Evolutionary conservation across 2,113 vertebrate species (phyloP).

Genomic region (Chaenogobius annularis): DNA sequence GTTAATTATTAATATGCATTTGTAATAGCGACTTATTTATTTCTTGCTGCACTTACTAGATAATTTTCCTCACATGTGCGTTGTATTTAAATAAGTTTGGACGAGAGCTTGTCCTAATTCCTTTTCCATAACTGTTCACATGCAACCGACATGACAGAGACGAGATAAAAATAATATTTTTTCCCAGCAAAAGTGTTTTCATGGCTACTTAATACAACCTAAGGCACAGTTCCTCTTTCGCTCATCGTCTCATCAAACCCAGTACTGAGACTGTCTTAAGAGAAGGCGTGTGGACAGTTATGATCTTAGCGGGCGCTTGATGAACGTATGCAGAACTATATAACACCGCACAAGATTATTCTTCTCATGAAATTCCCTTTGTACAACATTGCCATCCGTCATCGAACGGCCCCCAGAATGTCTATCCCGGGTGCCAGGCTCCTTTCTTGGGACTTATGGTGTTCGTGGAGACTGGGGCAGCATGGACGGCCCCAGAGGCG

Average conservation of each 20-base stretch:
- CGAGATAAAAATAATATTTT: not conserved
- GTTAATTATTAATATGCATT: too few relatives aligned
- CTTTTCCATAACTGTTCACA: not conserved
- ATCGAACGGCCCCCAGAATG: constrained; percentile 77
- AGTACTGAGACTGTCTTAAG: constrained; percentile 84
- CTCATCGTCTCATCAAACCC: constrained; percentile 78
- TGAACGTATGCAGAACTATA: constrained; percentile 14
- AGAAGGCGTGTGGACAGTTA: constrained; percentile 71
- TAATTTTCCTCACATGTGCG: too few relatives aligned
- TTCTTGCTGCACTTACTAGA: too few relatives aligned
- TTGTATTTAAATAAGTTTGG: too few relatives aligned
- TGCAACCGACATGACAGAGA: not conserved
- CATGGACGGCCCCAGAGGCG: constrained; percentile 72
- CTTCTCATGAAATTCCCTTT: constrained; percentile 14
- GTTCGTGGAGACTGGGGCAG: constrained; percentile 45
- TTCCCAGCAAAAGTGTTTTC: not conserved
- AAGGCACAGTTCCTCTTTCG: constrained; percentile 52
- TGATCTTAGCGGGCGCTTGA: constrained; percentile 30
- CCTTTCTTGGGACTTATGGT: constrained; percentile 32
- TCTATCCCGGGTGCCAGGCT: constrained; percentile 56
- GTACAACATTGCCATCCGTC: constrained; percentile 18
- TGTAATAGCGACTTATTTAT: too few relatives aligned
- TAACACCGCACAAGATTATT: constrained; percentile 5
- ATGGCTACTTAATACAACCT: constrained; percentile 23
- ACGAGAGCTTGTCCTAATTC: not conserved